Conservation (phyloP, 2,888 invertebrate genomes). For the Cephus sareptanus region DNA sequence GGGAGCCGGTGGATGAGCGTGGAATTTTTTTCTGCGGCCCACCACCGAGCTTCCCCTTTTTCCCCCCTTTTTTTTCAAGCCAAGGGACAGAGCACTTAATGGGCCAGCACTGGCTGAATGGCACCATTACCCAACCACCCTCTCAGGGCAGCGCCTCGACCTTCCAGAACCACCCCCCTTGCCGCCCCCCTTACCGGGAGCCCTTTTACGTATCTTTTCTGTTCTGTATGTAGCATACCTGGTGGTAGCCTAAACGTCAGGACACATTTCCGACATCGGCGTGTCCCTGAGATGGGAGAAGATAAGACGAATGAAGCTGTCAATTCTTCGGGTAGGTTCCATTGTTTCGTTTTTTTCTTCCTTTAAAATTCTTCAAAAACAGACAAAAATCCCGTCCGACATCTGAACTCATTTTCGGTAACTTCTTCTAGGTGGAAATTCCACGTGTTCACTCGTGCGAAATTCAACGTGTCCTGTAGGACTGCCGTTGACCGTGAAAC, state of each 20-base stretch:
- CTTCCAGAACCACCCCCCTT: constrained; percentile 14
- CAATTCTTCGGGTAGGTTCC: not conserved
- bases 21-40: constrained; percentile 8
- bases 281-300: constrained; percentile 20
- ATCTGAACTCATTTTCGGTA: not conserved
- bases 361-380: not conserved
- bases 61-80: not conserved
- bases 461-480: not conserved
- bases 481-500: not conserved
- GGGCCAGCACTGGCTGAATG: constrained; percentile 37
- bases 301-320: constrained; percentile 36
- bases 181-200: constrained; percentile 15
- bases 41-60: not conserved
- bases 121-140: constrained; percentile 33
- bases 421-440: not conserved
- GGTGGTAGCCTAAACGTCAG: constrained; percentile 33
- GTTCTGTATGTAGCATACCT: constrained; percentile 1
- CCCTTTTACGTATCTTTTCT: constrained; percentile 3
- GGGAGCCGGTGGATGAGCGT: not conserved
- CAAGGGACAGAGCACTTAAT: constrained; percentile 34
- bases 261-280: constrained; percentile 42
- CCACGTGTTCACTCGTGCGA: not conserved
- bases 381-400: not conserved
- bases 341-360: not conserved
- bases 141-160: constrained; percentile 4